Conservation (phyloP, 2,113 vertebrate genomes). For the Herpailurus yagouaroundi region DNA sequence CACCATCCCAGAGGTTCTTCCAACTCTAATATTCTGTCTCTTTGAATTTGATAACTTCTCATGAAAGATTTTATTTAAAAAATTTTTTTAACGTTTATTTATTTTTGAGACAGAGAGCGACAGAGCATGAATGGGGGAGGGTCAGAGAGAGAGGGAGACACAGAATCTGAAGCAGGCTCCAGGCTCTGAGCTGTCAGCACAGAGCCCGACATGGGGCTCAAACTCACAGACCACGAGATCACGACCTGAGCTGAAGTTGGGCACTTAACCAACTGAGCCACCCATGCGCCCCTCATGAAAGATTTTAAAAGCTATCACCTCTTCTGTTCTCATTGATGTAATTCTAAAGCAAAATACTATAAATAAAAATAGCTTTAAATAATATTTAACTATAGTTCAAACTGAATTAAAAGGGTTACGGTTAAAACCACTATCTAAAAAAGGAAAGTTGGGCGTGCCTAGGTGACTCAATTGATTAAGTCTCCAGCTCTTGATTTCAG, state of each 20-base stretch:
- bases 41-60: neutral
- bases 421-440: neutral
- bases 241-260: too few species aligned
- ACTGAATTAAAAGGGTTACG: neutral
- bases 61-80: neutral
- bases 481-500: too few species aligned
- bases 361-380: conserved; percentile 5
- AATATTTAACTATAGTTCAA: neutral
- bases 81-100: too few species aligned
- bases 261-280: too few species aligned
- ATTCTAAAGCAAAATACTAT: neutral
- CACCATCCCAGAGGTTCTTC: neutral
- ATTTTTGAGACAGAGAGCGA: too few species aligned
- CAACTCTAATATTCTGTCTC: neutral
- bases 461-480: too few species aligned
- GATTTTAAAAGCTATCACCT: neutral
- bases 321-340: neutral
- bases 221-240: too few species aligned
- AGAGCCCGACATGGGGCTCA: too few species aligned
- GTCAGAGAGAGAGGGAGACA: too few species aligned
- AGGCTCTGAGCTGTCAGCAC: too few species aligned
- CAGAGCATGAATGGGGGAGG: too few species aligned
- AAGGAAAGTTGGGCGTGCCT: neutral
- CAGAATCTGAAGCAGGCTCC: too few species aligned
- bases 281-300: neutral